Conservation (phyloP, 2,888 invertebrate species). For the Nephrotoma appendiculata region DNA sequence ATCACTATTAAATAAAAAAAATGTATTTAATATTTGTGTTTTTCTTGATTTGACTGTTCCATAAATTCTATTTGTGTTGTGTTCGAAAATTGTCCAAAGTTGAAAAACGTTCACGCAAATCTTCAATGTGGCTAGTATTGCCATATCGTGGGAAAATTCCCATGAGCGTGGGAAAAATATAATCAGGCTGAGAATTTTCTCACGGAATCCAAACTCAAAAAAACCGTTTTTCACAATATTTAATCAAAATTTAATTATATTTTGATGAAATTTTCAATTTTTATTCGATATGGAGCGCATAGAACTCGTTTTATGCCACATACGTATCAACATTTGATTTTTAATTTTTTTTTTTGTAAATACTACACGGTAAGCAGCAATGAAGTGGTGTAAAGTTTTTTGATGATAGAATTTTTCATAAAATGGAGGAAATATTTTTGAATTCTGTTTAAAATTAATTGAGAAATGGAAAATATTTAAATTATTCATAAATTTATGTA, state of each 20-base stretch:
- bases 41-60: background rate
- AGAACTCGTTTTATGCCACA: background rate
- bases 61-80: background rate
- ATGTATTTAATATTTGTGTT: background rate
- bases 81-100: background rate
- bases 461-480: background rate
- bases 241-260: background rate
- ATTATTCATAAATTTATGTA: background rate
- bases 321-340: background rate
- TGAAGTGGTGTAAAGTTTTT: background rate
- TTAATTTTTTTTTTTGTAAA: background rate
- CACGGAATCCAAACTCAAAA: conserved; percentile 13
- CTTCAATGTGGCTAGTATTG: conserved; percentile 6
- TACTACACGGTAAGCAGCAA: background rate
- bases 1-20: background rate
- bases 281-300: background rate
- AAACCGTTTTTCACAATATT: background rate
- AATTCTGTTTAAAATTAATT: background rate
- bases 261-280: background rate
- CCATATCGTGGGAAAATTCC: conserved; percentile 23
- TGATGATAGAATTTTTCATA: background rate
- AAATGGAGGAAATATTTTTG: background rate
- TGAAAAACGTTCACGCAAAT: conserved; percentile 3
- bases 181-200: conserved; percentile 16
- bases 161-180: conserved; percentile 23